Conservation (phyloP, 2,888 invertebrate species). For the Dinocampus coccinellae region DNA sequence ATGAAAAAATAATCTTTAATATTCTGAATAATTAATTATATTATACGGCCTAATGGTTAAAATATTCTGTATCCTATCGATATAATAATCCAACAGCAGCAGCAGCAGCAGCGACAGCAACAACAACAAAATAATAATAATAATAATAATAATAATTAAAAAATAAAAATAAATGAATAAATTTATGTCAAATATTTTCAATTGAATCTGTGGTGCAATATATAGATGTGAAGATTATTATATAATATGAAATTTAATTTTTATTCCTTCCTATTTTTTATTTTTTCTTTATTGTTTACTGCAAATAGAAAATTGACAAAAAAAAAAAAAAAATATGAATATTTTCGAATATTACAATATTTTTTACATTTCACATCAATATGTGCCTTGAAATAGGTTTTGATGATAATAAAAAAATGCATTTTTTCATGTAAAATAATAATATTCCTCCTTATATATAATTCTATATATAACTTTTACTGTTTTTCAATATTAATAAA, state of each 20-base stretch:
- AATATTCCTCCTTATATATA: neutral
- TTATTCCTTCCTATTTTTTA: too few relatives aligned
- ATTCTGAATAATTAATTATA: neutral
- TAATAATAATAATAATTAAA: slow-evolving; percentile 14
- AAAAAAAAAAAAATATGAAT: slow-evolving; percentile 4
- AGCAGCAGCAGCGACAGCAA: neutral
- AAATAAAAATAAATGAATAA: slow-evolving; percentile 27
- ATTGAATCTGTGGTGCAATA: neutral
- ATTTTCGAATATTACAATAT: slow-evolving; percentile 7
- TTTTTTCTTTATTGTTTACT: slow-evolving; percentile 2
- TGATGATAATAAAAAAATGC: slow-evolving; percentile 6
- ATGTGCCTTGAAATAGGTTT: slow-evolving; percentile 33
- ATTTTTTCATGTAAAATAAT: neutral
- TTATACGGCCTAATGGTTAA: slow-evolving; percentile 33
- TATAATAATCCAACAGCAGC: slow-evolving; percentile 2
- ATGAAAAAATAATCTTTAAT: neutral
- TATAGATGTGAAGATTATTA: neutral
- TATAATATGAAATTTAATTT: neutral
- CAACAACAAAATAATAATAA: too few relatives aligned
- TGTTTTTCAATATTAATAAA: neutral
- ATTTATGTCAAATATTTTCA: neutral
- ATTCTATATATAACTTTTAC: neutral
- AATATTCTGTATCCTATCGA: slow-evolving; percentile 28
- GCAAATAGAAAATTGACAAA: neutral
- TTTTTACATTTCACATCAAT: slow-evolving; percentile 33